phyloP scores from a whole-genome alignment of 2,797 vertebrate genomes.

The Pseudotriccus pelzelni region DNA sequence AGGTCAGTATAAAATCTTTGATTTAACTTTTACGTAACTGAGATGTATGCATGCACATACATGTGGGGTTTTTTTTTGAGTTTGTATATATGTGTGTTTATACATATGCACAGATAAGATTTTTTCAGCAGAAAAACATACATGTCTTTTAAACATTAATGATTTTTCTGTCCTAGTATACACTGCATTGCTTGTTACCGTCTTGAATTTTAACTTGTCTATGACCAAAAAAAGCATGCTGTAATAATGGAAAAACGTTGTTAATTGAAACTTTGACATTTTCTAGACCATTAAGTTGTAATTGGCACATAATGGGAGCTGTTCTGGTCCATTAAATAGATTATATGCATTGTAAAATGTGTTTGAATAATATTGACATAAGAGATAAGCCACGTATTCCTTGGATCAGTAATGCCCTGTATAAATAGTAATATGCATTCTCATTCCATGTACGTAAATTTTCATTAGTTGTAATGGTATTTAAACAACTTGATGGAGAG shows the following conservation, averaged over 20 bases:
- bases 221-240: background rate
- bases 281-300: conserved; percentile 49
- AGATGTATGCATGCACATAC: background rate
- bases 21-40: rapidly evolving
- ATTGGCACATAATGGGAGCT: conserved; percentile 34
- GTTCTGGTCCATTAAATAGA: conserved; percentile 36
- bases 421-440: background rate
- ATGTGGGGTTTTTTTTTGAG: background rate
- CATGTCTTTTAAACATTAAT: background rate
- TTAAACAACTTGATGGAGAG: background rate
- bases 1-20: conserved; percentile 52
- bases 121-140: background rate
- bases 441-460: background rate
- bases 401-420: background rate
- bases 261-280: conserved; percentile 60
- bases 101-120: background rate
- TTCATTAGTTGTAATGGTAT: background rate
- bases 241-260: background rate
- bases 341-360: conserved; percentile 16
- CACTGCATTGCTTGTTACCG: background rate
- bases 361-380: conserved; percentile 43
- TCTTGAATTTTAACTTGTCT: background rate
- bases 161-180: background rate
- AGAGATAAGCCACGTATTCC: background rate
- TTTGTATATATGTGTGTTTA: background rate